These are phyloP conservation scores for Caradrina clavipalpis DNA, from an alignment of 2,888 invertebrate species.

Conservation along the genomic window DNA sequence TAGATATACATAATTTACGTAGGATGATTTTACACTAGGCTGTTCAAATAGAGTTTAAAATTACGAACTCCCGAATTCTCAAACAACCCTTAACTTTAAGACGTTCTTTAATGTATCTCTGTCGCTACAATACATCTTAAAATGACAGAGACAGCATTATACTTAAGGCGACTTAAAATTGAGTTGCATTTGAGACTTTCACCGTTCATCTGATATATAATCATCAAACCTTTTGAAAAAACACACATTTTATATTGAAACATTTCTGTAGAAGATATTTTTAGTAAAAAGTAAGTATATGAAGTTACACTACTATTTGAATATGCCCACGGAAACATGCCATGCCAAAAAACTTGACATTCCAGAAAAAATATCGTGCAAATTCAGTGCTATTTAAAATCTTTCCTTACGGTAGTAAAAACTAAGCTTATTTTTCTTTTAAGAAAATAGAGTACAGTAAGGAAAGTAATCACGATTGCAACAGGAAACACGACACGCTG, in stretches of 20 bases:
- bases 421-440: not conserved
- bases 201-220: not conserved
- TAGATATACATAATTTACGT: not conserved
- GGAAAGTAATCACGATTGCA: conserved; percentile 1
- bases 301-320: no score
- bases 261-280: not conserved
- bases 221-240: not conserved
- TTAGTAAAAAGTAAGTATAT: not conserved
- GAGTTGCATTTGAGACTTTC: no score
- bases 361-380: not conserved
- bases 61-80: no score
- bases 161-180: no score
- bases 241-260: not conserved
- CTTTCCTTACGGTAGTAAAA: not conserved
- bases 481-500: conserved; percentile 20
- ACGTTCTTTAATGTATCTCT: no score
- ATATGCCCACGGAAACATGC: not conserved
- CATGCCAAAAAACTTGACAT: conserved; percentile 9
- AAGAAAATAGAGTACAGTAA: not conserved
- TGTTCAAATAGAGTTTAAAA: not conserved
- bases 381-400: not conserved
- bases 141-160: no score
- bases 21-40: conserved; percentile 2
- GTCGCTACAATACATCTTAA: no score
- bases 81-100: no score